Evolutionary conservation across 2,797 vertebrate genomes (phyloP).

Genomic region (Squalus acanthias): DNA sequence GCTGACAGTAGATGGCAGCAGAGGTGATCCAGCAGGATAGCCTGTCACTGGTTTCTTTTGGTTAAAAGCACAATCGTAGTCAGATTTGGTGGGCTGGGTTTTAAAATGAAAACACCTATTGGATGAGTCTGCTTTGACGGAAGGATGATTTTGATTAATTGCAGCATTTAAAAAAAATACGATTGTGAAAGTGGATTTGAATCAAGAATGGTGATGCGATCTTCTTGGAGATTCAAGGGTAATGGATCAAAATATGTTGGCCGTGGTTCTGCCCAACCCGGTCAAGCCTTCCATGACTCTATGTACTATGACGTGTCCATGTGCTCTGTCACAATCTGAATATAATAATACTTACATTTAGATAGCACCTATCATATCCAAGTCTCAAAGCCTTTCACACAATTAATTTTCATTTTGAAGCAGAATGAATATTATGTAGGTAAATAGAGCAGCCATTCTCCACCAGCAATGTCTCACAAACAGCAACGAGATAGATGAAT

Average conservation of each 20-base stretch:
- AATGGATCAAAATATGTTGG: background rate
- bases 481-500: background rate
- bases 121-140: background rate
- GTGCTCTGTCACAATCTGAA: background rate
- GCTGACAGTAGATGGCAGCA: slow-evolving; percentile 8
- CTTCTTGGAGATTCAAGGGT: background rate
- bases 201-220: background rate
- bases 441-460: background rate
- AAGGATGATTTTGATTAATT: background rate
- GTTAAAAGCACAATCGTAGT: background rate
- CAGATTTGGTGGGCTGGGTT: background rate
- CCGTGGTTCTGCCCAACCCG: background rate
- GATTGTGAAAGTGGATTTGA: background rate
- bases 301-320: background rate
- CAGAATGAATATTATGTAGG: background rate
- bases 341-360: background rate
- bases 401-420: background rate
- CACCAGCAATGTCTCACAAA: background rate
- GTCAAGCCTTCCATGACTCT: background rate
- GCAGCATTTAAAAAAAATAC: background rate
- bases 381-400: background rate
- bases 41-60: background rate
- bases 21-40: background rate
- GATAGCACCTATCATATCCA: background rate
- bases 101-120: background rate